phyloP scores from a whole-genome alignment of 2,113 vertebrate species.

The Tragelaphus buxtoni region DNA sequence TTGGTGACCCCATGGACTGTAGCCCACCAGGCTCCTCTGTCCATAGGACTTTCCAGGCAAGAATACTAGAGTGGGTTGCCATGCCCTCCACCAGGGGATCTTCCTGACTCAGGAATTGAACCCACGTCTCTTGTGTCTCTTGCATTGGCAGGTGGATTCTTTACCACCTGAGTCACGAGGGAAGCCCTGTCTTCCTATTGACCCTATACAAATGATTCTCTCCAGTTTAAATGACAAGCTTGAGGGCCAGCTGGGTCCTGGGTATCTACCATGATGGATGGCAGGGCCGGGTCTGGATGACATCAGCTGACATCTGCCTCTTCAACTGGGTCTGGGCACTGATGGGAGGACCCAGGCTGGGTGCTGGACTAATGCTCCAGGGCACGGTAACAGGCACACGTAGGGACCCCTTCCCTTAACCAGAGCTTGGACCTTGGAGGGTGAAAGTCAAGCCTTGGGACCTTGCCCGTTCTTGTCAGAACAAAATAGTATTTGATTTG shows the following conservation, averaged over 20 bases:
- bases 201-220: not conserved
- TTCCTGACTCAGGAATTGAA: not conserved
- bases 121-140: fast-evolving
- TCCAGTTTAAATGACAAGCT: not conserved
- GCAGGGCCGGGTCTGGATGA: not conserved
- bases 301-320: not conserved
- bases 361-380: not conserved
- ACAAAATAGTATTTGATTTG: not conserved
- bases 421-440: not conserved
- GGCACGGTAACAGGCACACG: not conserved
- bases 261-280: too few relatives aligned
- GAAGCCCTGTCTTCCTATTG: not conserved
- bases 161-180: not conserved
- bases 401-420: not conserved
- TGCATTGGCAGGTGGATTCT: not conserved
- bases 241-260: not conserved
- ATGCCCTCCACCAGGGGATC: not conserved
- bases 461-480: not conserved
- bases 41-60: not conserved
- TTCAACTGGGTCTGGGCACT: not conserved
- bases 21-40: not conserved
- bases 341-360: not conserved
- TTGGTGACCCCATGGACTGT: not conserved
- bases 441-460: not conserved
- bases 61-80: not conserved